Evolutionary conservation across 2,113 vertebrate species (phyloP).

Genomic region (Amphiprion ocellaris): DNA sequence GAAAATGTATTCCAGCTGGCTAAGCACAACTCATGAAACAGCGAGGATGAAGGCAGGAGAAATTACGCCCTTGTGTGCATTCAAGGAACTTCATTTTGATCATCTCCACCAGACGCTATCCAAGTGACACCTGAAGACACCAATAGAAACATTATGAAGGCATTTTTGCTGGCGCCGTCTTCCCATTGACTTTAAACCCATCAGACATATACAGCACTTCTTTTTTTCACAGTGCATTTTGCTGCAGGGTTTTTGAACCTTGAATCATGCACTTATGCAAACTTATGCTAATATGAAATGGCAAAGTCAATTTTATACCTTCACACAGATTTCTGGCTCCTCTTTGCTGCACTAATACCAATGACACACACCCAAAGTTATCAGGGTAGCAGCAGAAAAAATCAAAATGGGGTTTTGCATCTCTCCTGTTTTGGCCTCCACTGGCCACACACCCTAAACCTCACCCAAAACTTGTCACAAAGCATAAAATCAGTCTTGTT

Average conservation of each 20-base stretch:
- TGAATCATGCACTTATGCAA: conserved; percentile 19
- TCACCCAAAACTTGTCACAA: conserved; percentile 25
- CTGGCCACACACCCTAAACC: not conserved
- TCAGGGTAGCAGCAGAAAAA: conserved; percentile 20
- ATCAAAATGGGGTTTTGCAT: conserved; percentile 10
- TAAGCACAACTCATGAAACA: not conserved
- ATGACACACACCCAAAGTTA: conserved; percentile 38
- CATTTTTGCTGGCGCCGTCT: not conserved
- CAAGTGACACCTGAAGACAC: conserved; percentile 24
- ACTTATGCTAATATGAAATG: conserved; percentile 35
- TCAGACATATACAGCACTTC: not conserved
- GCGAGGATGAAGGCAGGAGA: not conserved
- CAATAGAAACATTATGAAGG: not conserved
- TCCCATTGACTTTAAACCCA: conserved; percentile 42
- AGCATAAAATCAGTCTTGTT: conserved; percentile 53
- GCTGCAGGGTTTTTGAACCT: conserved; percentile 12
- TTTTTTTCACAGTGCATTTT: not conserved
- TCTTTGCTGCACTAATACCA: conserved; percentile 24
- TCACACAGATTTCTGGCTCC: conserved; percentile 8
- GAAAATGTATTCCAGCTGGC: conserved; percentile 5
- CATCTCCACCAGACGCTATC: not conserved
- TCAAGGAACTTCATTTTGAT: not conserved
- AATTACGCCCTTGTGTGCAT: conserved; percentile 3
- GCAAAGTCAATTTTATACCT: conserved; percentile 53
- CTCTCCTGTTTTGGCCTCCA: conserved; percentile 5